phyloP scores from a whole-genome alignment of 2,113 vertebrate species.

The Polypterus bichir region DNA sequence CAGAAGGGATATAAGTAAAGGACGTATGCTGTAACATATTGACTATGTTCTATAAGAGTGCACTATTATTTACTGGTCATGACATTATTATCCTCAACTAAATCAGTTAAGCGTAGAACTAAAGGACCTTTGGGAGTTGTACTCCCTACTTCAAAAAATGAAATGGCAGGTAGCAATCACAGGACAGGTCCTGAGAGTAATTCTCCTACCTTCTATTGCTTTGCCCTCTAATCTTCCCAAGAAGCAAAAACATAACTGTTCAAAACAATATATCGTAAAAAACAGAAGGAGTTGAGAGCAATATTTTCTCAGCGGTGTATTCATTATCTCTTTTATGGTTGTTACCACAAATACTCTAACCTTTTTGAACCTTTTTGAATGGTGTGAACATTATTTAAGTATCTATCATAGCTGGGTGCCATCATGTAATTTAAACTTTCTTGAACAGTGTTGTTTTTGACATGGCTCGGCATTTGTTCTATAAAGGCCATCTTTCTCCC shows the following conservation, averaged over 20 bases:
- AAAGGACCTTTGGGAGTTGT: conserved; percentile 54
- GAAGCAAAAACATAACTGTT: conserved; percentile 32
- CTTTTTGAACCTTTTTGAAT: conserved; percentile 26
- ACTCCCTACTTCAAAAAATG: conserved; percentile 45
- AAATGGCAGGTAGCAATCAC: conserved; percentile 62
- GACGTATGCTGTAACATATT: conserved; percentile 55
- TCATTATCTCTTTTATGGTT: conserved; percentile 39
- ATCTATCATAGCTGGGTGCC: neutral
- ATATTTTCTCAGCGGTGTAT: conserved; percentile 34
- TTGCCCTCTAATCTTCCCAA: conserved; percentile 53
- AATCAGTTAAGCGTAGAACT: conserved; percentile 60
- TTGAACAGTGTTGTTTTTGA: conserved; percentile 4
- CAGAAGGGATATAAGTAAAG: conserved; percentile 55
- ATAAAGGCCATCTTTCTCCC: conserved; percentile 2
- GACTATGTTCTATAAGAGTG: conserved; percentile 59
- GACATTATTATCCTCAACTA: conserved; percentile 67
- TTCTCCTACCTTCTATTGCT: conserved; percentile 44
- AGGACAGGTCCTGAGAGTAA: conserved; percentile 45
- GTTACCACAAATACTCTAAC: conserved; percentile 36
- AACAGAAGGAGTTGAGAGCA: conserved; percentile 24
- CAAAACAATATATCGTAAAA: conserved; percentile 30
- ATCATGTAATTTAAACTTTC: conserved; percentile 9
- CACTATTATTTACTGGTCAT: conserved; percentile 70
- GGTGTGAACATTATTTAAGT: conserved; percentile 12
- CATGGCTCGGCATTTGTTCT: neutral